These are phyloP conservation scores for rabbit (Oryctolagus cuniculus) DNA, from an alignment of 2,113 vertebrate species.

Conservation along the genomic window mOryCun1.1 NC_091443.1:3873501-3874000, in stretches of 20 bases:
- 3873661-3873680: not conserved
- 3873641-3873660: not conserved
- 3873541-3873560: not conserved
- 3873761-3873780: not conserved
- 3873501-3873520: not conserved
- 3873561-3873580: not conserved
- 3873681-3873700: not conserved
- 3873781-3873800: not conserved
- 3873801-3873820: not conserved
- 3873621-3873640: not conserved
- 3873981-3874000: not conserved
- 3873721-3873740: not conserved
- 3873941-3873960: not conserved
- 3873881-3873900: not conserved
- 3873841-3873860: slow-evolving; percentile 17
- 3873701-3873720: not conserved
- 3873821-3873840: not conserved
- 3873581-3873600: not conserved
- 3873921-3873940: not conserved
- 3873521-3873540: not conserved
- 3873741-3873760: not conserved
- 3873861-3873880: not conserved
- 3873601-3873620: not conserved
- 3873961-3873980: not conserved
- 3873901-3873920: not conserved